Evolutionary conservation across 37 sponge, comb jelly and placozoan genomes (phyloP).

Genomic region (Theonella swinhoei): DNA sequence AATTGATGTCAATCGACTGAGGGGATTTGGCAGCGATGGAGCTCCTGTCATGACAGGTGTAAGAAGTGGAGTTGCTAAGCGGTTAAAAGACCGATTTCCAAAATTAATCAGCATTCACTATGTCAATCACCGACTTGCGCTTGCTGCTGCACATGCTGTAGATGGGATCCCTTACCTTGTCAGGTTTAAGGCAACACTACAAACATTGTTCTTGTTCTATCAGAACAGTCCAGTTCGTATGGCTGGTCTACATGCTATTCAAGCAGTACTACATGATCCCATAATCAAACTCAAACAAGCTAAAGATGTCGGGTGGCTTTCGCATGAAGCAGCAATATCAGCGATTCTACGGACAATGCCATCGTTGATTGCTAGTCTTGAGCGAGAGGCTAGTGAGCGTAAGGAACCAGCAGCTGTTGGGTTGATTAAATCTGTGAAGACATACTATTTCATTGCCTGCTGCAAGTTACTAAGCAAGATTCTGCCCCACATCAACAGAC

Average conservation of each 20-base stretch:
- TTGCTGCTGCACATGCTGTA: constrained; percentile 52
- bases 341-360: constrained; percentile 38
- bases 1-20: not conserved
- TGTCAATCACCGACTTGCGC: constrained; percentile 56
- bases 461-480: constrained; percentile 4
- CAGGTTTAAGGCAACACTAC: constrained; percentile 30
- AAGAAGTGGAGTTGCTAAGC: constrained; percentile 7
- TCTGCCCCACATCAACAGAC: constrained; percentile 24
- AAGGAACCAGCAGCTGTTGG: constrained; percentile 30
- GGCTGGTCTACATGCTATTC: constrained; percentile 52
- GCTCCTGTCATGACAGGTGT: constrained; percentile 47
- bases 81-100: constrained; percentile 30
- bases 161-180: constrained; percentile 42
- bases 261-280: constrained; percentile 44
- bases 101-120: constrained; percentile 51
- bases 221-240: constrained; percentile 54
- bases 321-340: constrained; percentile 32
- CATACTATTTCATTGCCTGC: constrained; percentile 30
- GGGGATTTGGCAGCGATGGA: constrained; percentile 38
- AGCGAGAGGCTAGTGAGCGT: constrained; percentile 30
- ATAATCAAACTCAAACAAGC: constrained; percentile 39
- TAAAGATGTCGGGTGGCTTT: constrained; percentile 59
- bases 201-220: constrained; percentile 36
- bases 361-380: constrained; percentile 42
- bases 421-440: constrained; percentile 21